Evolutionary conservation across 2,797 vertebrate species (phyloP).

Genomic region (Sebastes melanostomus): DNA sequence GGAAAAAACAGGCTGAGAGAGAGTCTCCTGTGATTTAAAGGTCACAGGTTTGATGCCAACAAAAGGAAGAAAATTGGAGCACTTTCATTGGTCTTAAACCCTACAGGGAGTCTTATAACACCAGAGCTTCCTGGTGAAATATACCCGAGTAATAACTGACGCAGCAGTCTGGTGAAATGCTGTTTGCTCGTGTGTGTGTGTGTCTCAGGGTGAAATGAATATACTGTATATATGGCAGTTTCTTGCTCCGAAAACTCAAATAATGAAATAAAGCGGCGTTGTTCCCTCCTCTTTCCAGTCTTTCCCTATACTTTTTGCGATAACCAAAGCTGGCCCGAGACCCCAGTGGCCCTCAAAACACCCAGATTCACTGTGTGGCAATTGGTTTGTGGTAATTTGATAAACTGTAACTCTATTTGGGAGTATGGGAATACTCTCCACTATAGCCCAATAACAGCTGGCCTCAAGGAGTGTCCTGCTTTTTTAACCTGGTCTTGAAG

Average conservation of each 20-base stretch:
- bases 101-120: constrained; percentile 43
- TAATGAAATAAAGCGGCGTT: background rate
- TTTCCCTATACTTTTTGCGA: constrained; percentile 4
- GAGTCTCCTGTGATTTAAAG: constrained; percentile 65
- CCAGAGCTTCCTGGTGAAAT: constrained; percentile 11
- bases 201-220: background rate
- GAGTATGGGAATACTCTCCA: constrained; percentile 13
- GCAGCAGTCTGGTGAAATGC: constrained; percentile 23
- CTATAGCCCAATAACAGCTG: constrained; percentile 2
- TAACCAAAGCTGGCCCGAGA: background rate
- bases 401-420: constrained; percentile 33
- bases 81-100: constrained; percentile 42
- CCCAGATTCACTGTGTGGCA: constrained; percentile 16
- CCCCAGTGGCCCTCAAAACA: background rate
- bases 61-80: constrained; percentile 55
- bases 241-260: constrained; percentile 4
- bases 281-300: background rate
- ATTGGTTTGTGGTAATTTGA: constrained; percentile 42
- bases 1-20: constrained; percentile 41
- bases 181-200: background rate
- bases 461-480: background rate
- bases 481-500: background rate
- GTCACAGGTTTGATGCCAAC: constrained; percentile 59
- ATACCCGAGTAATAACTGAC: constrained; percentile 38
- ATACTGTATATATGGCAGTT: background rate